Percentiles rank a stretch among this genome's conserved stretches.
Evolutionary conservation across 2,797 vertebrate genomes (phyloP).

Genomic region (Phyllotis vaccarum): DNA sequence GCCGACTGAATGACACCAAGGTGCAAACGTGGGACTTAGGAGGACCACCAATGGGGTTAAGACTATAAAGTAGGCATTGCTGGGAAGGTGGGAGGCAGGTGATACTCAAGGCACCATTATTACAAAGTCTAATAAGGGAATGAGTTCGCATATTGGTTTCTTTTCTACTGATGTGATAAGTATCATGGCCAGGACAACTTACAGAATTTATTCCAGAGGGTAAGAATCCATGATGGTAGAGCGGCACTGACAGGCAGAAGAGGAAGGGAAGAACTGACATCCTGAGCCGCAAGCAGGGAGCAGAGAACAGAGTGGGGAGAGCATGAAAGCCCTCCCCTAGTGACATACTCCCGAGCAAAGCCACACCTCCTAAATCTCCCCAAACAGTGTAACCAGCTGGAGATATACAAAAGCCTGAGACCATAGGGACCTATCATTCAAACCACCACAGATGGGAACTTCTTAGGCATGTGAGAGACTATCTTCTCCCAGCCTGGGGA

Average conservation of each 20-base stretch:
- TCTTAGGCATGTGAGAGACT: neutral
- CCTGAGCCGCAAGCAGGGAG: too few relatives aligned
- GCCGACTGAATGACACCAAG: neutral
- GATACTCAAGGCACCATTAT: neutral
- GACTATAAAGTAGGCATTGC: neutral
- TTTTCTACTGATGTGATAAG: neutral
- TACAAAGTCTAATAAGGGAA: neutral
- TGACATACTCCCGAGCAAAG: neutral
- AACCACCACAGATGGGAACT: neutral
- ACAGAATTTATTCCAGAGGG: neutral
- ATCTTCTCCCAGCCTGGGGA: too few relatives aligned
- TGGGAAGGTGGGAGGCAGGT: neutral
- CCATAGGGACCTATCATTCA: neutral
- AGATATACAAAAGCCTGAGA: neutral
- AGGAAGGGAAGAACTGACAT: neutral
- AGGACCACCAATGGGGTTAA: neutral
- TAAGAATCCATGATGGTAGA: neutral
- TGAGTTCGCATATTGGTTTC: neutral
- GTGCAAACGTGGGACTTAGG: neutral
- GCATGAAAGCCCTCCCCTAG: neutral
- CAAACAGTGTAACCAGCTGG: neutral
- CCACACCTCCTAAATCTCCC: neutral
- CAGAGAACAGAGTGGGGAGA: neutral
- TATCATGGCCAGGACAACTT: neutral
- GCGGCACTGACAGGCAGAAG: neutral